phyloP scores from a whole-genome alignment of 2,888 invertebrate species.

The Pomacea canaliculata region DNA sequence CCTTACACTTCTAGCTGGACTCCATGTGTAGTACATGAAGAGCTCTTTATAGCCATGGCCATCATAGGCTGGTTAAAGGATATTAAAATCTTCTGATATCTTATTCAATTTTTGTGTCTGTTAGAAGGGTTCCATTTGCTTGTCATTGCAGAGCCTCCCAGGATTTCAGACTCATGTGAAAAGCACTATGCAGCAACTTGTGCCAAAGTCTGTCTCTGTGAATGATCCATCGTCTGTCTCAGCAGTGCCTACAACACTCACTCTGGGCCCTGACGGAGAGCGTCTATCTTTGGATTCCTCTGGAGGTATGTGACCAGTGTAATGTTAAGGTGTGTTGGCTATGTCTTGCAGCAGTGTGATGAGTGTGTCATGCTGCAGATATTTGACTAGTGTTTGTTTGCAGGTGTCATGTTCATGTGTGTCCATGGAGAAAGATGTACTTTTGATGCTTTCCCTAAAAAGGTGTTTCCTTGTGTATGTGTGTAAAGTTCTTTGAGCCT shows the following conservation, averaged over 20 bases:
- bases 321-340: background rate
- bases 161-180: conserved; percentile 52
- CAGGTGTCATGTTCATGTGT: no score
- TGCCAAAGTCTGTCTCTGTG: conserved; percentile 38
- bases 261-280: conserved; percentile 26
- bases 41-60: no score
- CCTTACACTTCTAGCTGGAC: no score
- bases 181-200: conserved; percentile 33
- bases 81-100: background rate
- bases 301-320: conserved; percentile 19
- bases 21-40: no score
- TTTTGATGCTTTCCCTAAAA: no score
- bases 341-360: background rate
- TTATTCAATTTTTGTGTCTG: background rate
- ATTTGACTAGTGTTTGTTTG: no score
- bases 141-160: conserved; percentile 48
- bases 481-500: no score
- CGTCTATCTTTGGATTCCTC: conserved; percentile 31
- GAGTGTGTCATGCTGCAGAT: no score
- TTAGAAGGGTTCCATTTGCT: background rate
- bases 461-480: no score
- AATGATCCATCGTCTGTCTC: background rate
- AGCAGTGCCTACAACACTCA: conserved; percentile 3
- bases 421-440: no score
- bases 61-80: no score